Evolutionary conservation across 2,888 invertebrate genomes (phyloP), one percentile per base, ranked within the genome.

Genomic region (Stomorhina lunata): DNA sequence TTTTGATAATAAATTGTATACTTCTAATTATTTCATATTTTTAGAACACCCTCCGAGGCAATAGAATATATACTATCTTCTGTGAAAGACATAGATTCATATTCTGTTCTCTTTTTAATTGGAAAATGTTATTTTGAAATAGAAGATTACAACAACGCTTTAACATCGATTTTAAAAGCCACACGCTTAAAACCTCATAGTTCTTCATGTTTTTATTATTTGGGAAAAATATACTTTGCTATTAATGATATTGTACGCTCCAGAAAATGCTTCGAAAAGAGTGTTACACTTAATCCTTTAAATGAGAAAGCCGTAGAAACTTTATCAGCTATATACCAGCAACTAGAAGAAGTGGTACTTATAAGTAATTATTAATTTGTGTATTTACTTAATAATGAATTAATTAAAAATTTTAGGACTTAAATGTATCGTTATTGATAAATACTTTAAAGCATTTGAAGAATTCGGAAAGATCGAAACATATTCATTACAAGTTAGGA

Each of bases 401-500:
- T 40, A 4, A 10, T 55, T 53, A 34, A 48, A 10, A n/a, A 17
- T 73, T 57, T 9, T 34, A 88, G 86, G 88, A 90, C 10, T 84
- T 89, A 0, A 90, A 90, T 82, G 86, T 86, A 55, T 69, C 87
- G 0, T 71, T 90, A 2, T 72, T 90, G 3, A 25, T 88, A 2
- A 92, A 90, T 76, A 92, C 90, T 0, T 78, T 90, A 92, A 79
- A 93, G 91, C 57, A 91, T 85, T 86, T 92, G 87, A 92, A 92
- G 84, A 90, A 90, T 22, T 90, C 87, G 45, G 92, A 92, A 61
- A 80, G 68, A 50, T 92, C 94, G 45, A 93, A 94, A 84, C 97
- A 97, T 95, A 94, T 97, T 20, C 94, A 95, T 93, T 93, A 97
- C 66, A 95, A 97, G 89, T 92, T 98, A 65, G 98, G 98, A 1